A percentile compares a stretch with the other conserved stretches of the same genome.
Conservation (phyloP, 1,140 invertebrate species). For the Dendrolimus punctatus region DNA sequence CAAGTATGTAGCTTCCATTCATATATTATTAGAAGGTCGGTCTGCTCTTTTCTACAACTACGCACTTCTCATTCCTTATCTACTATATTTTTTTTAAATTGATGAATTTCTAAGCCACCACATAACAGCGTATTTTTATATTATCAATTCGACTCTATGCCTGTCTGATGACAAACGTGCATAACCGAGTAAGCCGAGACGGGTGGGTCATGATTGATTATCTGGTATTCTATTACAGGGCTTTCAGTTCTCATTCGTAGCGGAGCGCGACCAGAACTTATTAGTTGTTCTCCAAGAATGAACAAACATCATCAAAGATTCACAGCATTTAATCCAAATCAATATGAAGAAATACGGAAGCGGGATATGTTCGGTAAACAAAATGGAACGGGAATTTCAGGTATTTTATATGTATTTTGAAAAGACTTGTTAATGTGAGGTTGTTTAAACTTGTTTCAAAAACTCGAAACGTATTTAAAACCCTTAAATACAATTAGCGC, state of each 20-base stretch:
- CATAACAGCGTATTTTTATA: background rate
- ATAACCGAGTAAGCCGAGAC: constrained; percentile 54
- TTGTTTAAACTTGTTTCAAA: too few relatives aligned
- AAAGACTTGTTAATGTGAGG: too few relatives aligned
- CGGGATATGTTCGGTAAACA: constrained; percentile 29
- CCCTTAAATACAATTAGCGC: too few relatives aligned
- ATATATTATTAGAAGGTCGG: too few relatives aligned
- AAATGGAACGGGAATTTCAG: constrained; percentile 28
- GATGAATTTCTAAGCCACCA: background rate
- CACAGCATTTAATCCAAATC: constrained; percentile 33
- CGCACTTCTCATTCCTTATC: too few relatives aligned
- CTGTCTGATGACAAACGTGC: constrained; percentile 39
- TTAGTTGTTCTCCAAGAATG: constrained; percentile 15
- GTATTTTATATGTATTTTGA: constrained; percentile 17
- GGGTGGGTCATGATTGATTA: constrained; percentile 63
- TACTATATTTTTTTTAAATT: background rate
- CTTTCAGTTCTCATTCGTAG: constrained; percentile 25
- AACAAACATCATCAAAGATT: constrained; percentile 26
- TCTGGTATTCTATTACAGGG: constrained; percentile 47
- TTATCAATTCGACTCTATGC: constrained; percentile 28
- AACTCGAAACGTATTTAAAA: too few relatives aligned
- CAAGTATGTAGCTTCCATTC: too few relatives aligned
- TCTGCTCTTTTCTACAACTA: too few relatives aligned
- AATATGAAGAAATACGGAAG: constrained; percentile 23
- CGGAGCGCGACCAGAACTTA: constrained; percentile 4